Conservation (phyloP, 2,888 invertebrate genomes). For the Labia minor region DNA sequence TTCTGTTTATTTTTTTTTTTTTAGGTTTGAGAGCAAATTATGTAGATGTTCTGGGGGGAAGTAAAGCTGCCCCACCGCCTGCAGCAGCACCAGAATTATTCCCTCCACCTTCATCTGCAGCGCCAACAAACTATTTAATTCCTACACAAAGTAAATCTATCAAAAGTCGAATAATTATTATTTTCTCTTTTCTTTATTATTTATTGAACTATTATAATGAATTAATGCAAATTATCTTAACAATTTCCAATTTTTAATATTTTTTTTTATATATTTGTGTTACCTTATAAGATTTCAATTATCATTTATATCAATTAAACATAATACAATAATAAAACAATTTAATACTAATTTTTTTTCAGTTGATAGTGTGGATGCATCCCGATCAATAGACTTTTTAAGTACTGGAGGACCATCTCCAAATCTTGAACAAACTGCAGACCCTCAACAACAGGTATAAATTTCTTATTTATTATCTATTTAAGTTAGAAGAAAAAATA, state of each 20-base stretch:
- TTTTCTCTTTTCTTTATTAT: neutral
- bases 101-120: conserved; percentile 37
- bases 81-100: conserved; percentile 34
- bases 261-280: no score
- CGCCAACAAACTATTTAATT: conserved; percentile 43
- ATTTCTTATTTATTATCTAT: neutral
- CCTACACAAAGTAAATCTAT: conserved; percentile 44
- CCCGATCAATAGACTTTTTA: neutral
- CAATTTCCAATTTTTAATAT: neutral
- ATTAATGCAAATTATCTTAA: neutral
- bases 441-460: neutral
- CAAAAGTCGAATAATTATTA: no score
- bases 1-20: no score
- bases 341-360: no score
- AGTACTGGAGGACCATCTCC: neutral
- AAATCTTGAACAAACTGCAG: neutral
- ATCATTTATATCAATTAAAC: no score
- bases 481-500: no score
- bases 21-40: conserved; percentile 73
- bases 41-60: conserved; percentile 73
- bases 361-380: neutral
- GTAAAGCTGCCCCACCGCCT: conserved; percentile 33
- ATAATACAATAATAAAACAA: no score
- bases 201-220: conserved; percentile 24
- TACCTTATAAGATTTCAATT: no score